Evolutionary conservation across 2,797 vertebrate genomes (phyloP), one percentile per base, ranked within the genome.

Genomic region (Rhinatrema bivittatum): DNA sequence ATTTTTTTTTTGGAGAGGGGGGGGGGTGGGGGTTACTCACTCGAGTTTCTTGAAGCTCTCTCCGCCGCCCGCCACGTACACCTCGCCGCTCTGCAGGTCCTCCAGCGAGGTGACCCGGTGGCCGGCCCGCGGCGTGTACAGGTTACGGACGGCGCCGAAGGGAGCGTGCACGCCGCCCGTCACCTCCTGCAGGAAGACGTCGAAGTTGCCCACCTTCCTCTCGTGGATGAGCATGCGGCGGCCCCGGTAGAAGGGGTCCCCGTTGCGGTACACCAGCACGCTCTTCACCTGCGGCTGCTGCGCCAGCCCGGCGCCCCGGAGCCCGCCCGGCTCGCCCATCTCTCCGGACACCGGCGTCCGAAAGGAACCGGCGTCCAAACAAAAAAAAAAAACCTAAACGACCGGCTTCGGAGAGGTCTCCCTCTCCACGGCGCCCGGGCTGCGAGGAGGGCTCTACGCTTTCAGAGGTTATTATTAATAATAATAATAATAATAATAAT

Each of bases 11-110:
- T n/a, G n/a, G n/a, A n/a, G n/a, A n/a, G n/a, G n/a, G n/a, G n/a
- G n/a, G n/a, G n/a, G n/a, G n/a, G n/a, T n/a, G n/a, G n/a, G n/a
- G n/a, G n/a, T n/a, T 38, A 82, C 93, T 93, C 81, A 97, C 94
- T 96, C 90, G 36, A 98, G 70, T 46, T 88, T 93, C 66, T 94
- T 97, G 79, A 99, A 99, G 50, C 73, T 87, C 62, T 98, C 96
- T 51, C 57, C 80, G 34, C 94, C 96, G 4, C 90, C 93, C 4
- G 94, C 95, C 38, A 99, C 96, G 35, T 99, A 99, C 52, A 90
- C 89, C 69, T 91, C 87, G 17, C 95, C 95, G 29, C 81, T 93
- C 60, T 81, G 85, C 29, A 98, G 78, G 33, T 84, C 84, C 20
- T 96, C 87, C 61, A 98, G 42, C 13, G 85, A 62, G 16, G 79